Conservation (phyloP, 2,113 vertebrate genomes). For the Coptodon rendalli region DNA sequence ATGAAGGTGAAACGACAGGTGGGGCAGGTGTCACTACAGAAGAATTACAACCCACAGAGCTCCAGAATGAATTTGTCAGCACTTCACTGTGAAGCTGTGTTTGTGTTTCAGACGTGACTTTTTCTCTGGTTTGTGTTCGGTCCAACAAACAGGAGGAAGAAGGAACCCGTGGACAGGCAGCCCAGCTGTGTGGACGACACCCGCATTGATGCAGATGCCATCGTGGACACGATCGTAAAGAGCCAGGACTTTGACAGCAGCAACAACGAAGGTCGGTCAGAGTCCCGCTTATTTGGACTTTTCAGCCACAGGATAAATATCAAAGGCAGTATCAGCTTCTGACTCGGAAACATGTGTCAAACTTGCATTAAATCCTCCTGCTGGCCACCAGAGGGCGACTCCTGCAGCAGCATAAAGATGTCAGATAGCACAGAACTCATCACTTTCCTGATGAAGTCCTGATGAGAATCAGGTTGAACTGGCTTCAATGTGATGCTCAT, state of each 20-base stretch:
- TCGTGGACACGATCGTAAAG: slow-evolving; percentile 56
- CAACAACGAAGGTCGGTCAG: slow-evolving; percentile 39
- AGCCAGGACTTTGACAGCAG: slow-evolving; percentile 58
- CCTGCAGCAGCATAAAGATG: not conserved
- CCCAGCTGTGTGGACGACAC: slow-evolving; percentile 56
- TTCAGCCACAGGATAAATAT: not conserved
- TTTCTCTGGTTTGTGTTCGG: not conserved
- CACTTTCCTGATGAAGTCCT: not conserved
- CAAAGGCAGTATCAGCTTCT: not conserved
- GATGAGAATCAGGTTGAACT: not conserved
- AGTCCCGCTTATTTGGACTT: not conserved
- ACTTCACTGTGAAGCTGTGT: not conserved
- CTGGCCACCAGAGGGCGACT: not conserved
- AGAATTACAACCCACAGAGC: not conserved
- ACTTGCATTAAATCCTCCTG: not conserved
- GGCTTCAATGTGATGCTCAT: not conserved
- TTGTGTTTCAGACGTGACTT: not conserved
- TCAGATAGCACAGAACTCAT: not conserved
- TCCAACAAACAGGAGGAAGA: slow-evolving; percentile 27
- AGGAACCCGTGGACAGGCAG: slow-evolving; percentile 24
- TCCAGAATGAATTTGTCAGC: not conserved
- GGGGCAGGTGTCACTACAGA: not conserved
- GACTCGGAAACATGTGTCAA: not conserved
- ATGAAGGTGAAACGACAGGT: not conserved
- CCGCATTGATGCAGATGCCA: slow-evolving; percentile 47